Base-by-base conservation (phyloP, 2,797 vertebrate genomes). In the Myripristis murdjan region DNA sequence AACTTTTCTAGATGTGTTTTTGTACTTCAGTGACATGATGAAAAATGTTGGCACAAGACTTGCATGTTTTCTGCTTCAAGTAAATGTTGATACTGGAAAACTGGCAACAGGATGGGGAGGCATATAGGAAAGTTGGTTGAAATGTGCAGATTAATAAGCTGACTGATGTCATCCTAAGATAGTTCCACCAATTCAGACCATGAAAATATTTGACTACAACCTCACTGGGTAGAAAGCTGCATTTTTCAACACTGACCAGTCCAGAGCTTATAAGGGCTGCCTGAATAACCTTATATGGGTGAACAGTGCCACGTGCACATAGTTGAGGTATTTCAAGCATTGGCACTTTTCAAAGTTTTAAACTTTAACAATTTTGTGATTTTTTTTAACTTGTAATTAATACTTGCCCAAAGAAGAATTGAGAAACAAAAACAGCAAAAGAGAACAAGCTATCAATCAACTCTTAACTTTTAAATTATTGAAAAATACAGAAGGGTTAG, bases 281-380 rank as follows among this genome's bases (percentile, higher is more conserved):
- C 89, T 88, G 87, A 90, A 89, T 81, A 73, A 87, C 75, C 78
- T 79, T 84, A 52, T 72, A 84, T 77, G 75, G 83, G 78, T 75
- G 88, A 88, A 82, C 78, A 87, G 87, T 89, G 91, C 83, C 86
- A 81, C 84, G 83, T 90, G 90, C 88, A 85, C 87, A 74, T 48
- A 79, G 87, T 89, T 95, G 95, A 95, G 94, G 94, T 95, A 95
- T 95, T 92, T 95, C 83, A 92, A 93, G 88, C 91, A 90, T 91
- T 91, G 92, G 93, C 94, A 94, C 92, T 94, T 94, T 91, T 83
- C 63, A 88, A 78, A 76, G 80, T 74, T 83, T 82, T 72, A 43
- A 89, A 86, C 74, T 88, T 51, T 83, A 87, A 90, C 79, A 82
- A 84, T 81, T 91, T 76, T 83, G 70, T 75, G 70, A 87, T 86